These are phyloP conservation scores for Virgularia gustaviana DNA, from an alignment of 92 coral and sea anemone genomes.

Conservation along the genomic window DNA sequence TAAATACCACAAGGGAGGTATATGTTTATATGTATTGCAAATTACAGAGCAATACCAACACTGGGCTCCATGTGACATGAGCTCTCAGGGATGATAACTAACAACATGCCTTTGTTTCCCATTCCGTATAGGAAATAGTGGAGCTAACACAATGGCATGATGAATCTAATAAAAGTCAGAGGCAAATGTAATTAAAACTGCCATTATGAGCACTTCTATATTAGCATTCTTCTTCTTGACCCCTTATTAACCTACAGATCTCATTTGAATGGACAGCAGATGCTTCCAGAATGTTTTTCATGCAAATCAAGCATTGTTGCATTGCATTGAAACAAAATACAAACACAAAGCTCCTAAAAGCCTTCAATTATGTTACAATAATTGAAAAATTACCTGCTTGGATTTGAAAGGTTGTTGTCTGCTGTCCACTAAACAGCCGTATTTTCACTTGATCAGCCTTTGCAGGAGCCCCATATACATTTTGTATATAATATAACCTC, in stretches of 20 bases:
- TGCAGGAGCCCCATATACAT: slow-evolving; percentile 60
- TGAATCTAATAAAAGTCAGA: no score
- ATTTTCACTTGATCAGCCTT: slow-evolving; percentile 72
- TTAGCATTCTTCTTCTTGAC: slow-evolving; percentile 4
- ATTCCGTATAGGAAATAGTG: neutral
- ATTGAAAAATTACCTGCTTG: slow-evolving; percentile 65
- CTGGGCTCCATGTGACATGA: neutral
- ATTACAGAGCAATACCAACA: neutral
- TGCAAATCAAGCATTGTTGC: neutral
- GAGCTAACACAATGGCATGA: no score
- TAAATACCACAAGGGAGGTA: slow-evolving; percentile 17
- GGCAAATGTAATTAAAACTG: slow-evolving; percentile 7
- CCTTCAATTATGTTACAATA: neutral
- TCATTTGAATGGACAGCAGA: neutral
- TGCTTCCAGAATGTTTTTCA: slow-evolving; percentile 7
- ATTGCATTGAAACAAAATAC: neutral
- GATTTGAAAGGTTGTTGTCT: slow-evolving; percentile 52
- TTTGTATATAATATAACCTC: slow-evolving; percentile 65
- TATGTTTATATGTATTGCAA: neutral
- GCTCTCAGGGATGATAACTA: neutral
- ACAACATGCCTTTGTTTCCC: slow-evolving; percentile 11
- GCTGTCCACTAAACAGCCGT: slow-evolving; percentile 67
- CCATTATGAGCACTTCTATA: neutral
- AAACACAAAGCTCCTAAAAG: neutral
- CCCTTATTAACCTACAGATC: neutral